Conservation (phyloP, 2,113 vertebrate species). For the Mellivora capensis region DNA sequence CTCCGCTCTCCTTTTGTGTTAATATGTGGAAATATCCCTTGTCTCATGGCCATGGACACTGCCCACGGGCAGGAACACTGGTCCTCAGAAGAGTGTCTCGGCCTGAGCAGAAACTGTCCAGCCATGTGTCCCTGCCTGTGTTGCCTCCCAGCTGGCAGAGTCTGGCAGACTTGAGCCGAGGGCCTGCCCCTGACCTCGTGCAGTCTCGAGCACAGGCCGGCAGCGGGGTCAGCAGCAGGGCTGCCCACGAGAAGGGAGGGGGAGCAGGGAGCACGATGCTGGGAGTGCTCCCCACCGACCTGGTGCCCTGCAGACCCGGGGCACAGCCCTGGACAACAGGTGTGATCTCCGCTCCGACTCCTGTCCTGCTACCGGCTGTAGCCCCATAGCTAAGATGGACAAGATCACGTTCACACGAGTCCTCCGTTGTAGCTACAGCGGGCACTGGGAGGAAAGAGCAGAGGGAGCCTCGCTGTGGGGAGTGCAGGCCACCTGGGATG, state of each 20-base stretch:
- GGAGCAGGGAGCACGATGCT: not conserved
- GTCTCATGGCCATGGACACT: not conserved
- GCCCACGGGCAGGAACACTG: not conserved
- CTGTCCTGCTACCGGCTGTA: too few relatives aligned
- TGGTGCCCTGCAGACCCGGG: too few relatives aligned
- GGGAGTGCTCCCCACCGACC: too few relatives aligned
- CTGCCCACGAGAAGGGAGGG: accelerated
- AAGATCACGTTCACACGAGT: not conserved
- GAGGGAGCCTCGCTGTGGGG: not conserved
- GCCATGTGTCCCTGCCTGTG: accelerated
- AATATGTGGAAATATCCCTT: not conserved
- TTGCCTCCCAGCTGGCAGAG: too few relatives aligned
- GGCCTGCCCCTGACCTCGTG: not conserved
- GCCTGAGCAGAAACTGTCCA: not conserved
- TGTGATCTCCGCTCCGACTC: too few relatives aligned
- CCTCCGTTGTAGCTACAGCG: not conserved
- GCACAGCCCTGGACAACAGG: too few relatives aligned
- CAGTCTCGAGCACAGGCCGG: too few relatives aligned
- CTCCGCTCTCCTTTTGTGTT: not conserved
- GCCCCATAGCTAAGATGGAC: not conserved
- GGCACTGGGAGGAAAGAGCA: not conserved
- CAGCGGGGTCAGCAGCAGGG: not conserved
- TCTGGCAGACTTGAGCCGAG: not conserved
- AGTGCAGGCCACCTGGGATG: too few relatives aligned
- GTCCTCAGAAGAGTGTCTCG: too few relatives aligned